Evolutionary conservation across 1,140 invertebrate species (phyloP).

Genomic region (Papilio aristodemus): DNA sequence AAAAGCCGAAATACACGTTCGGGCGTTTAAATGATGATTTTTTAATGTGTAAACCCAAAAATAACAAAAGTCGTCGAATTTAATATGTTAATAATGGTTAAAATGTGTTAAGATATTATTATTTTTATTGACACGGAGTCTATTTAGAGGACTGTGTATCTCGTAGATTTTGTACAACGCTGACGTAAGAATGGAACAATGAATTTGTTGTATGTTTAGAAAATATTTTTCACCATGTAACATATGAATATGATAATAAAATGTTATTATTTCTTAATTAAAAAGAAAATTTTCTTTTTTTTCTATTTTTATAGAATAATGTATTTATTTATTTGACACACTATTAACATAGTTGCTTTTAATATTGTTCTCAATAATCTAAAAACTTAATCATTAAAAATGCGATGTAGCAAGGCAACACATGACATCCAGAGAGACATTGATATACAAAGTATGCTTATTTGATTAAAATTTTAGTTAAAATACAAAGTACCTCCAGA

Average conservation of each 20-base stretch:
- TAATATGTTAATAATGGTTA: too few relatives aligned
- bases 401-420: too few relatives aligned
- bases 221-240: constrained; percentile 25
- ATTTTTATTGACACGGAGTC: neutral
- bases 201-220: constrained; percentile 14
- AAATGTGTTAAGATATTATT: too few relatives aligned
- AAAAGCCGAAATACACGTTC: neutral
- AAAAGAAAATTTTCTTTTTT: constrained; percentile 11
- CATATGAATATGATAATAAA: constrained; percentile 31
- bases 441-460: too few relatives aligned
- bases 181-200: neutral
- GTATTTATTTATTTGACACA: neutral
- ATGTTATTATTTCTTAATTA: constrained; percentile 32
- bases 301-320: constrained; percentile 1
- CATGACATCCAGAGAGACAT: too few relatives aligned
- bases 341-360: too few relatives aligned
- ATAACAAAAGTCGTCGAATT: too few relatives aligned
- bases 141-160: neutral
- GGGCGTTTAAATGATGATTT: too few relatives aligned
- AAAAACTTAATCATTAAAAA: too few relatives aligned
- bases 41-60: neutral
- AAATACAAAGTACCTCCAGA: too few relatives aligned
- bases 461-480: too few relatives aligned
- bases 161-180: constrained; percentile 11
- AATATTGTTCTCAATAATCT: too few relatives aligned